Evolutionary conservation across 92 coral and sea anemone species (phyloP).

Genomic region (Parazoanthus swiftii): DNA sequence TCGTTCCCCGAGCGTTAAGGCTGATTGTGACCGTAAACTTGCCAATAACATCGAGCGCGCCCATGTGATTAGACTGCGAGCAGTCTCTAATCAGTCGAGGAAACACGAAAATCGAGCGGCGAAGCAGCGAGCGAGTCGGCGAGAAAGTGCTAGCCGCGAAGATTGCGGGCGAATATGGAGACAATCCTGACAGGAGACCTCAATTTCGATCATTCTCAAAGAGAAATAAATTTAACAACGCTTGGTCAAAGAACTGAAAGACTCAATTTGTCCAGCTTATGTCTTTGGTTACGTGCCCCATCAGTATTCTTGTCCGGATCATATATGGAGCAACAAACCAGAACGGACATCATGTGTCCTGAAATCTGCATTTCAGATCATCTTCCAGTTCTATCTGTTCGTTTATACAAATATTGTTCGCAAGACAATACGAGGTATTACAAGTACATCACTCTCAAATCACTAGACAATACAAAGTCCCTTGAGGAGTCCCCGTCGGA

Average conservation of each 20-base stretch:
- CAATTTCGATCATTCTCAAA: not conserved
- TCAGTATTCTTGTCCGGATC: constrained; percentile 33
- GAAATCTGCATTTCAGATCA: too few species aligned
- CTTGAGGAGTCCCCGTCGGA: constrained; percentile 1
- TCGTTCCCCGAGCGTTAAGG: not conserved
- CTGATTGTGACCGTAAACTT: not conserved
- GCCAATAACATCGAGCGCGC: not conserved
- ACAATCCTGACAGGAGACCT: not conserved
- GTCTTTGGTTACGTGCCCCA: not conserved
- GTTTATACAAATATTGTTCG: not conserved
- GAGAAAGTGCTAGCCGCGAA: too few species aligned
- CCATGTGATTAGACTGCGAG: too few species aligned
- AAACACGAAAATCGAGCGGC: too few species aligned
- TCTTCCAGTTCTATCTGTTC: constrained; percentile 30
- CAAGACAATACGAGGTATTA: too few species aligned
- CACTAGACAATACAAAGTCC: too few species aligned
- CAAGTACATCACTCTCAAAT: too few species aligned
- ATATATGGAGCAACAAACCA: not conserved
- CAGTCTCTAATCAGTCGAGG: too few species aligned
- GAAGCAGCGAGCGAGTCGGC: too few species aligned
- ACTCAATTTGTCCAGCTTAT: not conserved
- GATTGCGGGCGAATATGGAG: not conserved
- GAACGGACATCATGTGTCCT: too few species aligned
- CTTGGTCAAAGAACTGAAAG: not conserved
- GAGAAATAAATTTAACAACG: too few species aligned